Evolutionary conservation across 2,113 vertebrate species (phyloP).

Genomic region (Fulica atra): DNA sequence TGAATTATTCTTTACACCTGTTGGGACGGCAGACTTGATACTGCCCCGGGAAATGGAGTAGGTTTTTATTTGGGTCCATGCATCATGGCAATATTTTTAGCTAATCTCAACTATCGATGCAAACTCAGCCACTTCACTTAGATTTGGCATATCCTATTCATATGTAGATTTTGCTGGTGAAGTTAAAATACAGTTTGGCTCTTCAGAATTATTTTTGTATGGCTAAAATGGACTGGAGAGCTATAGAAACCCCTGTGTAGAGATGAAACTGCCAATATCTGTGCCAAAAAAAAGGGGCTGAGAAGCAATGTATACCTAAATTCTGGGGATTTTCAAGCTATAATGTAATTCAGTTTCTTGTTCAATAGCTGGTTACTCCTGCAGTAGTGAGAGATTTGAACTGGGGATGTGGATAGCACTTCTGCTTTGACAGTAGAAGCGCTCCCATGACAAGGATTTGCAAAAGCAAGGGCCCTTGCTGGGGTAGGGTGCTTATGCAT

Average conservation of each 20-base stretch:
- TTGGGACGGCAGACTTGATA: conserved; percentile 42
- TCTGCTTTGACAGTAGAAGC: neutral
- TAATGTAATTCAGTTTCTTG: neutral
- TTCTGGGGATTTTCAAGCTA: neutral
- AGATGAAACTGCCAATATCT: neutral
- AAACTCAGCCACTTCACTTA: conserved; percentile 1
- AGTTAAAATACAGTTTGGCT: neutral
- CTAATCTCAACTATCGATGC: conserved; percentile 1
- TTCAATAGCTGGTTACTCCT: neutral
- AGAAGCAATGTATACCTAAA: neutral
- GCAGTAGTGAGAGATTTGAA: neutral
- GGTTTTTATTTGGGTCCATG: conserved; percentile 65
- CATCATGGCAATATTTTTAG: conserved; percentile 63
- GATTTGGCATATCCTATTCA: neutral
- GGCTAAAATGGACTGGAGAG: neutral
- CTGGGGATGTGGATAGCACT: neutral
- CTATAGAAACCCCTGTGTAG: neutral
- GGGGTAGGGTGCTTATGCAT: rapidly evolving
- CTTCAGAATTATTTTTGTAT: neutral
- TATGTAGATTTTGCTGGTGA: neutral
- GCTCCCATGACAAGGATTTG: neutral
- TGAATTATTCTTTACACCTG: conserved; percentile 67
- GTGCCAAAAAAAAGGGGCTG: neutral
- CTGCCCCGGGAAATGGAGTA: neutral
- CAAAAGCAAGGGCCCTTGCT: neutral